These are phyloP conservation scores for Dicrurus megarhynchus DNA, from an alignment of 2,113 vertebrate genomes.

Conservation along the genomic window DNA sequence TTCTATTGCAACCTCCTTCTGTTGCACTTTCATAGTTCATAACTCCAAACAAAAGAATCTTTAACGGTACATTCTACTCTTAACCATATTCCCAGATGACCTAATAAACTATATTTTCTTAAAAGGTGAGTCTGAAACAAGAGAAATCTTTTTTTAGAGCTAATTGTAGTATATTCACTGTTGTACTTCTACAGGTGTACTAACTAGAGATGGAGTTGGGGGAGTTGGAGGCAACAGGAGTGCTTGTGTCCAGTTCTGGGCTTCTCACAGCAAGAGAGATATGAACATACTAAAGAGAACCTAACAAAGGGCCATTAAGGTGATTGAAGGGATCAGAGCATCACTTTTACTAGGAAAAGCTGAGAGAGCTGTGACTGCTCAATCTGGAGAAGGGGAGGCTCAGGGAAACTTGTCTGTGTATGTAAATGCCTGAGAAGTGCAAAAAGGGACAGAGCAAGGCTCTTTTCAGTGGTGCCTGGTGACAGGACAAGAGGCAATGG, in stretches of 20 bases:
- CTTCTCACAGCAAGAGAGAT: background rate
- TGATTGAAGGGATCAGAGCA: background rate
- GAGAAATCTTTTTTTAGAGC: background rate
- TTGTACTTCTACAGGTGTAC: background rate
- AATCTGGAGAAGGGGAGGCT: background rate
- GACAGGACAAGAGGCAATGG: background rate
- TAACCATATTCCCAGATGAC: background rate
- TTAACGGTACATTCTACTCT: background rate
- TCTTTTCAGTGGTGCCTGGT: background rate
- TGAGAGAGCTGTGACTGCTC: background rate
- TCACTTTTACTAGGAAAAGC: background rate
- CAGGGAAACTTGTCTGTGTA: background rate
- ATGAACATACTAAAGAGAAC: background rate
- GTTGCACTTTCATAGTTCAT: background rate
- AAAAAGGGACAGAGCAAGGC: background rate
- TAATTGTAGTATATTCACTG: background rate
- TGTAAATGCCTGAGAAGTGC: background rate
- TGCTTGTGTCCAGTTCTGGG: background rate
- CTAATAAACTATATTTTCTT: background rate
- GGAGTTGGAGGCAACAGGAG: background rate
- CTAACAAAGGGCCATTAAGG: background rate
- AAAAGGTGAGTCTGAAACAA: background rate
- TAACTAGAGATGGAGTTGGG: background rate
- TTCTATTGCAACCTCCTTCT: background rate
- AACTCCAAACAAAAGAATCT: background rate